Evolutionary conservation across 2,797 vertebrate species (phyloP).

Genomic region (Tenualosa thibaudeaui): DNA sequence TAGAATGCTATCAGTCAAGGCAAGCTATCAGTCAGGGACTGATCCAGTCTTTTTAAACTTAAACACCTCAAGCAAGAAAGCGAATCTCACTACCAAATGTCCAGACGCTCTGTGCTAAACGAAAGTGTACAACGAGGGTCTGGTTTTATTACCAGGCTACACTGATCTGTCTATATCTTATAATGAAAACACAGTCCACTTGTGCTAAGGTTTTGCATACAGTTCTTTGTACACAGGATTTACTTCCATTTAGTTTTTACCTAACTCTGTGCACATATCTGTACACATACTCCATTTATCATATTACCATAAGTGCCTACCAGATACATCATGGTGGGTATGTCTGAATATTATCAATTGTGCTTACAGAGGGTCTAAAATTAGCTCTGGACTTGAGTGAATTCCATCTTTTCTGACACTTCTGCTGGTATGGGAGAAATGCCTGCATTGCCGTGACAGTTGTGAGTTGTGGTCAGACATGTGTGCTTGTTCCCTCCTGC

Average conservation of each 20-base stretch:
- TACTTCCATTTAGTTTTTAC: neutral
- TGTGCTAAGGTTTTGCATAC: too few relatives aligned
- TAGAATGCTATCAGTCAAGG: too few relatives aligned
- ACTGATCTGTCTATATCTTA: too few relatives aligned
- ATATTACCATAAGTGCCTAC: neutral
- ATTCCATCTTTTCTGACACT: constrained; percentile 19
- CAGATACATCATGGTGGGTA: neutral
- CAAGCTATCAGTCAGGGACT: too few relatives aligned
- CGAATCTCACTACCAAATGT: too few relatives aligned
- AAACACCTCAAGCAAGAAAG: too few relatives aligned
- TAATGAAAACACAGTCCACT: too few relatives aligned
- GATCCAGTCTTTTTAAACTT: too few relatives aligned
- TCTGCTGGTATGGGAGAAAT: constrained; percentile 27
- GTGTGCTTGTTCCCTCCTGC: constrained; percentile 31
- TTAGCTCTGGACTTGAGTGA: neutral
- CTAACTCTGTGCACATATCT: neutral
- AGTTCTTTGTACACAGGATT: neutral
- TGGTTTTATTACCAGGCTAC: too few relatives aligned
- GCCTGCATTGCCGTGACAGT: neutral
- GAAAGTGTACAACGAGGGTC: too few relatives aligned
- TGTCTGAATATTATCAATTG: neutral
- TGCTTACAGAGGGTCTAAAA: neutral
- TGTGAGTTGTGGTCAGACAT: neutral
- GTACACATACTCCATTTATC: neutral
- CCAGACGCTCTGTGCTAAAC: too few relatives aligned